Percentiles rank a stretch among this genome's conserved stretches.
Conservation (phyloP, 2,888 invertebrate species). For the Baronia brevicornis region DNA sequence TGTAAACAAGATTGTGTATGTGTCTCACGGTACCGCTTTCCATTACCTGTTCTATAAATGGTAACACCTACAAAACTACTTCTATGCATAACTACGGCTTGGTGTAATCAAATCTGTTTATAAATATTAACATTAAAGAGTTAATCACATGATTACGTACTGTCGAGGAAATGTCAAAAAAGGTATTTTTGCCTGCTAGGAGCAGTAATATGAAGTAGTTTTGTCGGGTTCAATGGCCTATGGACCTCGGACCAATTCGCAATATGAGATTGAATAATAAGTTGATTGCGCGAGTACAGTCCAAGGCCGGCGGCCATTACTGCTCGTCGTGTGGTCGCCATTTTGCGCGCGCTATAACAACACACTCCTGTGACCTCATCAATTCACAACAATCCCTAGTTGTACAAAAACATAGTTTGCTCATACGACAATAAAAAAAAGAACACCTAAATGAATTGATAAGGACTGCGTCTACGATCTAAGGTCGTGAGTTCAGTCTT, state of each 20-base stretch:
- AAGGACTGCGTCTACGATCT: too few species aligned
- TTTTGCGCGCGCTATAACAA: constrained; percentile 49
- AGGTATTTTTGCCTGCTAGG: constrained; percentile 28
- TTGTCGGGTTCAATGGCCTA: constrained; percentile 56
- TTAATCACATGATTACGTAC: neutral
- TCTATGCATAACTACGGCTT: too few species aligned
- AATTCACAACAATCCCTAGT: too few species aligned
- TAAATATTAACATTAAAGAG: neutral
- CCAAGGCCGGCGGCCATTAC: constrained; percentile 69
- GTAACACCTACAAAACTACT: too few species aligned
- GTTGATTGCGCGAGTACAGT: constrained; percentile 67
- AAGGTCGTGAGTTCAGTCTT: too few species aligned
- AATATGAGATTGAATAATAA: constrained; percentile 75
- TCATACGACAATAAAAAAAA: too few species aligned
- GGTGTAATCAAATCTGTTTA: too few species aligned
- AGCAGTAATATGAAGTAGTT: constrained; percentile 42
- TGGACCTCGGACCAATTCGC: constrained; percentile 73
- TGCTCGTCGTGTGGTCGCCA: constrained; percentile 52
- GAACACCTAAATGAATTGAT: too few species aligned
- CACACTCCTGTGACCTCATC: constrained; percentile 40
- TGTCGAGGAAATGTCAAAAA: constrained; percentile 17
- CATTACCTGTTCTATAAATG: too few species aligned
- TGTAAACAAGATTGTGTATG: too few species aligned
- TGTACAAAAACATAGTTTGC: neutral
- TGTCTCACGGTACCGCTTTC: too few species aligned